Evolutionary conservation across 2,888 invertebrate genomes (phyloP), one percentile per base, ranked within the genome.

Genomic region (Ormyrus nitidulus): DNA sequence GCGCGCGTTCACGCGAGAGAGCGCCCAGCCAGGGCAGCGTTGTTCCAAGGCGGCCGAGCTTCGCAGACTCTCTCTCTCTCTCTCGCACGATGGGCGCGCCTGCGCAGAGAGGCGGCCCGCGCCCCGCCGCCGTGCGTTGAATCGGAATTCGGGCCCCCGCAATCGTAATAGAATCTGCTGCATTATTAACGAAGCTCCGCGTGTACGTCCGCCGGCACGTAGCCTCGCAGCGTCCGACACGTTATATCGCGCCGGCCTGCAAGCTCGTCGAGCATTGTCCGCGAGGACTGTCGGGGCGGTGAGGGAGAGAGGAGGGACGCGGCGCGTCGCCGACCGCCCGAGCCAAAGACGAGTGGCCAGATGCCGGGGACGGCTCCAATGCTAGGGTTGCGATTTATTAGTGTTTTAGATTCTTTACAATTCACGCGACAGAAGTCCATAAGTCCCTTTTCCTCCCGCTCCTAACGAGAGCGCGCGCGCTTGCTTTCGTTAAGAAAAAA

Each of bases 111-210:
- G 64, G 70, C 80, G 81, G 62, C 81, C 64, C 61, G 69, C 80
- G 44, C 77, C 80, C 77, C 66, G 80, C 75, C 82, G 13, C 6
- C 76, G 77, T 80, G 81, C 81, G 74, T 77, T 34, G 65, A 81
- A 78, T 81, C 74, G 81, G 81, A 81, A 81, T 81, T 65, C 72
- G 56, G 34, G 71, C 59, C 9, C 7, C 64, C 69, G 54, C 80
- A 80, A 85, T 86, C 84, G 86, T 85, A 86, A 86, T 87, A 86
- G 85, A 86, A 87, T 87, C 84, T 85, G 85, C 84, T 87, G 83
- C 85, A 87, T 87, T 86, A 87, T 86, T 86, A 87, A 86, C 84
- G 85, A 85, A 84, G 77, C 83, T 83, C 80, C 34, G 34, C 34
- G 34, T 34, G 34, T 4, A 83, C 76, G 81, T 82, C 10, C 71